Conservation (phyloP, 2,888 invertebrate species). For the Polymixis lichenea region DNA sequence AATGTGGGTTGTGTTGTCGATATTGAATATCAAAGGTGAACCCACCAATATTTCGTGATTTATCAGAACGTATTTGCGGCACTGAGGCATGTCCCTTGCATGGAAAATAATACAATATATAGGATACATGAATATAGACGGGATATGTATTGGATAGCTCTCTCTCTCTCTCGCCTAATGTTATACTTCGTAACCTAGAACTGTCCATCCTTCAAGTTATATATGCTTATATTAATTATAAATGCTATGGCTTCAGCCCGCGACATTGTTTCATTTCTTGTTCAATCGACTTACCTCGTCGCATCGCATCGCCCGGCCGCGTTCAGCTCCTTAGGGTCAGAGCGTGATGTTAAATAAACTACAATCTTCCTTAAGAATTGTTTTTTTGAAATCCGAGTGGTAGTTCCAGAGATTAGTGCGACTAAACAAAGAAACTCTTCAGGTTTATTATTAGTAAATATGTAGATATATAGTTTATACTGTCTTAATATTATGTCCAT, state of each 20-base stretch:
- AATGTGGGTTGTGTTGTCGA: constrained; percentile 1
- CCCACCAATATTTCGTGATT: constrained; percentile 63
- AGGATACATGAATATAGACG: constrained; percentile 49
- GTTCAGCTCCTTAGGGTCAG: too few species aligned
- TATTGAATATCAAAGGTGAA: constrained; percentile 66
- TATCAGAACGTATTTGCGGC: constrained; percentile 66
- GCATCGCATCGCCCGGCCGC: too few species aligned
- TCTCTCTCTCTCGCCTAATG: constrained; percentile 1
- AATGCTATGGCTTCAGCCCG: too few species aligned
- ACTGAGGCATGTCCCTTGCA: constrained; percentile 57
- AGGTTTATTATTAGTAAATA: too few species aligned
- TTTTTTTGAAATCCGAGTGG: too few species aligned
- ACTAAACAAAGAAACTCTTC: too few species aligned
- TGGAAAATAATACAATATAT: constrained; percentile 64
- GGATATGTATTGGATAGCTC: constrained; percentile 42
- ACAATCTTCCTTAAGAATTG: too few species aligned
- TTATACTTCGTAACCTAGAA: constrained; percentile 8
- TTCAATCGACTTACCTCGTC: too few species aligned
- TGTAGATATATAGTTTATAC: background rate
- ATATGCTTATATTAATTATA: background rate
- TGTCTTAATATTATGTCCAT: background rate
- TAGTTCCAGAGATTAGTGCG: too few species aligned
- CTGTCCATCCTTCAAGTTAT: background rate
- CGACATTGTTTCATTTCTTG: too few species aligned
- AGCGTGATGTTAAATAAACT: too few species aligned